Conservation (phyloP, 2,113 vertebrate species). For the Anoplopoma fimbria region DNA sequence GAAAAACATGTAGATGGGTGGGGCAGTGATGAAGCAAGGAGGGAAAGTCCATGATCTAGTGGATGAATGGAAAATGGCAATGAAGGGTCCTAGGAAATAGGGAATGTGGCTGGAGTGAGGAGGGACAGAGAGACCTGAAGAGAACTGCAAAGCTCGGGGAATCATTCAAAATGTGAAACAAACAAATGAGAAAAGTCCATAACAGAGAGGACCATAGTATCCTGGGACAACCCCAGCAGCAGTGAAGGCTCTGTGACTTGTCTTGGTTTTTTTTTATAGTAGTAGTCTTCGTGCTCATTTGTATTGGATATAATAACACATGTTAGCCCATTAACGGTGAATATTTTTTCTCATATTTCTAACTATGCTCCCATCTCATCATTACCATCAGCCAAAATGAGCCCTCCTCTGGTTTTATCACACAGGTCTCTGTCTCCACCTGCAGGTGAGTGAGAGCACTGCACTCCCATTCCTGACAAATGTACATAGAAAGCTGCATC, state of each 20-base stretch:
- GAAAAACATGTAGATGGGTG: too few relatives aligned
- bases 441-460: constrained; percentile 33
- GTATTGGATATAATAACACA: neutral
- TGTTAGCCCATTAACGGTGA: neutral
- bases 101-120: too few relatives aligned
- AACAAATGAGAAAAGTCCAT: neutral
- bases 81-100: too few relatives aligned
- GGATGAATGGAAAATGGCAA: too few relatives aligned
- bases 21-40: too few relatives aligned
- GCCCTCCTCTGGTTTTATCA: neutral
- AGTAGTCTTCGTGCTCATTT: neutral
- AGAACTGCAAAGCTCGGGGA: neutral
- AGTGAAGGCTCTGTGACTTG: neutral
- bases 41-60: too few relatives aligned
- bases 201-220: neutral
- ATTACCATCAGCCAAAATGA: neutral
- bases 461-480: neutral
- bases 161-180: neutral
- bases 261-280: neutral
- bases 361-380: neutral
- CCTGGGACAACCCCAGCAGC: neutral
- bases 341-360: neutral
- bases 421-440: constrained; percentile 70
- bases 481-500: neutral
- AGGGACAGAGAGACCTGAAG: too few relatives aligned